Percentiles rank a stretch among this genome's conserved stretches.
Evolutionary conservation across 1,140 invertebrate species (phyloP).

Genomic region (Asbolus verrucosus): DNA sequence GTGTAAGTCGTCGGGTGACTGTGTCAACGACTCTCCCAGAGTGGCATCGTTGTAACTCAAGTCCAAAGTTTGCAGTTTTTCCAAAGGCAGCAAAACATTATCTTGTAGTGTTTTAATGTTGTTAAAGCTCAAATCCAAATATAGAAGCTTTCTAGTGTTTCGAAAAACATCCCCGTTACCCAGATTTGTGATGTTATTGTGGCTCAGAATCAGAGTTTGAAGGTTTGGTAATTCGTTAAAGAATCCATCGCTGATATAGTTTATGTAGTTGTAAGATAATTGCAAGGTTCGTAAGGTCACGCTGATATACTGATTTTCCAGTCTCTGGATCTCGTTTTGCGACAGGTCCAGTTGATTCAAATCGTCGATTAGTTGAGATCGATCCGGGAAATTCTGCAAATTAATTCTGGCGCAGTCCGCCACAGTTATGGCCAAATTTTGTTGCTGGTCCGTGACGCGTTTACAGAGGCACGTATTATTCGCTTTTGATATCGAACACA

Average conservation of each 20-base stretch:
- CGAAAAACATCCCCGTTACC: slow-evolving; percentile 63
- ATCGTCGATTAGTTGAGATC: slow-evolving; percentile 46
- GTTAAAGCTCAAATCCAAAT: slow-evolving; percentile 66
- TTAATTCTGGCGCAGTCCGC: slow-evolving; percentile 54
- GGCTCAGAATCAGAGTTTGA: slow-evolving; percentile 66
- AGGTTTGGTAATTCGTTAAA: slow-evolving; percentile 65
- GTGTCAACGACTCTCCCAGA: slow-evolving; percentile 52
- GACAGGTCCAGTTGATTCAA: slow-evolving; percentile 57
- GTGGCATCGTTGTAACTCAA: slow-evolving; percentile 59
- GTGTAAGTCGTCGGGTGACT: slow-evolving; percentile 43
- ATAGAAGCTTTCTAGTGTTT: slow-evolving; percentile 62
- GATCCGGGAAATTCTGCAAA: slow-evolving; percentile 50
- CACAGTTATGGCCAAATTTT: background rate
- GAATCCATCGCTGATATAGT: slow-evolving; percentile 61
- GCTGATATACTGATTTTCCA: slow-evolving; percentile 36
- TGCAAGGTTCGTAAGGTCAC: slow-evolving; percentile 49
- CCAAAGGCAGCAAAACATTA: slow-evolving; percentile 49
- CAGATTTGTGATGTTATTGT: slow-evolving; percentile 66
- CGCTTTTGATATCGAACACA: slow-evolving; percentile 1
- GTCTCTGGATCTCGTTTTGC: slow-evolving; percentile 49
- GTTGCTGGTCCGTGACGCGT: background rate
- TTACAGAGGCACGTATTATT: slow-evolving; percentile 19
- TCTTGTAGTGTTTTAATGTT: slow-evolving; percentile 53
- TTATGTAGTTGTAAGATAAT: slow-evolving; percentile 64
- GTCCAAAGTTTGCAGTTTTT: slow-evolving; percentile 54